A percentile compares a stretch with the other conserved stretches of the same genome.
Conservation (phyloP, 2,888 invertebrate species). For the Leucoma salicis region DNA sequence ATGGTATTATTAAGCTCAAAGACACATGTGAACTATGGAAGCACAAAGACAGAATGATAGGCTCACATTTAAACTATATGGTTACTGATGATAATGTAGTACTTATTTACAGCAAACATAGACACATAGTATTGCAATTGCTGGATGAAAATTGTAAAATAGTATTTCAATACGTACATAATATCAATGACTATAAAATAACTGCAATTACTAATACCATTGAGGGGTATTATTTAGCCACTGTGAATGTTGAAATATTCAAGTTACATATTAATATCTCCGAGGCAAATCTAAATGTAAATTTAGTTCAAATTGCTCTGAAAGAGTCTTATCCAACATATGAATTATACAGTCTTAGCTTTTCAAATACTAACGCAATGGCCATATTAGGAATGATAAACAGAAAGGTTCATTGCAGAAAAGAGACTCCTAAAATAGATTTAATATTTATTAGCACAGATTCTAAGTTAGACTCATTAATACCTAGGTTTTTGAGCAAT, state of each 20-base stretch:
- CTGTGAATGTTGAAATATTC: constrained; percentile 53
- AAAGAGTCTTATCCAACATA: constrained; percentile 44
- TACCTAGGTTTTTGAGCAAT: constrained; percentile 48
- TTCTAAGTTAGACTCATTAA: constrained; percentile 33
- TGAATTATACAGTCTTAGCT: constrained; percentile 48
- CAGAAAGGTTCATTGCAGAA: constrained; percentile 49
- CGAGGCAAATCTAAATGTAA: constrained; percentile 32
- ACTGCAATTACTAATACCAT: constrained; percentile 41
- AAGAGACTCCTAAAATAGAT: constrained; percentile 46
- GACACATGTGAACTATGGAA: constrained; percentile 47
- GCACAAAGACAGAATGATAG: constrained; percentile 59
- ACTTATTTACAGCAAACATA: constrained; percentile 58
- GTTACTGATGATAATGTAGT: constrained; percentile 41
- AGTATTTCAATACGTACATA: constrained; percentile 46
- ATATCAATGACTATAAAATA: constrained; percentile 63
- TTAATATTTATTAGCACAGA: constrained; percentile 45
- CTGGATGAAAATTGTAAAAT: constrained; percentile 45
- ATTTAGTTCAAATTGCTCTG: constrained; percentile 32
- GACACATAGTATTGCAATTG: constrained; percentile 56
- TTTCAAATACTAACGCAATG: constrained; percentile 50
- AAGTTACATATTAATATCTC: constrained; percentile 38
- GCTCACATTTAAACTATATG: constrained; percentile 39
- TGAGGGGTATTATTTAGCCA: constrained; percentile 44
- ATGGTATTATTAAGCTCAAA: constrained; percentile 30
- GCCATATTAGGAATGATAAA: constrained; percentile 47